A percentile compares a stretch with the other conserved stretches of the same genome.
Conservation (phyloP, 2,797 vertebrate species). For the Glossophaga mutica region DNA sequence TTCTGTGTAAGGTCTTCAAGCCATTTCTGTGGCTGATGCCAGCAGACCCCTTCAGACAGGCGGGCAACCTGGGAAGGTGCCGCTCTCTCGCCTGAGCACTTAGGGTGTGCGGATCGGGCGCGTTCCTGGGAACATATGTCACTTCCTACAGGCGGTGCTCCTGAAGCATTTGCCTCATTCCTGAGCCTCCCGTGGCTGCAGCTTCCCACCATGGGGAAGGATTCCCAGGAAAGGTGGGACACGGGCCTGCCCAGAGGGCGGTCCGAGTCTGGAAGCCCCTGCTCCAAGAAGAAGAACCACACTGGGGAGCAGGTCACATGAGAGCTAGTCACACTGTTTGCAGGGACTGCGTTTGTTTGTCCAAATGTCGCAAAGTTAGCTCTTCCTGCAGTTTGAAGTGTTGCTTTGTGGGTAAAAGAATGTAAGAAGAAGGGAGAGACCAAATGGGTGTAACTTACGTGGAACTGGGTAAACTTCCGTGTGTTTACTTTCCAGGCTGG, state of each 20-base stretch:
- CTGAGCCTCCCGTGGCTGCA: neutral
- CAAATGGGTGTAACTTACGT: conserved; percentile 65
- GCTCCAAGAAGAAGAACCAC: neutral
- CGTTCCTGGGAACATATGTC: neutral
- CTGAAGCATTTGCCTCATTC: neutral
- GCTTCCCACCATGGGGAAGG: neutral
- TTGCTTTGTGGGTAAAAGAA: neutral
- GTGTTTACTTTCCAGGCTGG: conserved; percentile 83
- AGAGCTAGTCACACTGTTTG: neutral
- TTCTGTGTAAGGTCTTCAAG: neutral
- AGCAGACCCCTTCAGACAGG: neutral
- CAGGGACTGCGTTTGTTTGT: fast-evolving
- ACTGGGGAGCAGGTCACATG: neutral
- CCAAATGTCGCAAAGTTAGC: neutral
- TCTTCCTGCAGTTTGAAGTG: neutral
- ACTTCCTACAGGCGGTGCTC: neutral
- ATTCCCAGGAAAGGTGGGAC: neutral
- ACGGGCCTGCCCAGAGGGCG: fast-evolving
- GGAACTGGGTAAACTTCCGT: conserved; percentile 62
- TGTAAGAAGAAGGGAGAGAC: conserved; percentile 15
- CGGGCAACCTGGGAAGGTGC: neutral
- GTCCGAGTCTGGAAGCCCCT: neutral
- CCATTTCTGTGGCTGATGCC: neutral
- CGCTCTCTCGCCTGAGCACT: neutral
- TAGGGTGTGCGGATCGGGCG: fast-evolving